Evolutionary conservation across 2,888 invertebrate genomes (phyloP).

Genomic region (Palloptera scutellata): DNA sequence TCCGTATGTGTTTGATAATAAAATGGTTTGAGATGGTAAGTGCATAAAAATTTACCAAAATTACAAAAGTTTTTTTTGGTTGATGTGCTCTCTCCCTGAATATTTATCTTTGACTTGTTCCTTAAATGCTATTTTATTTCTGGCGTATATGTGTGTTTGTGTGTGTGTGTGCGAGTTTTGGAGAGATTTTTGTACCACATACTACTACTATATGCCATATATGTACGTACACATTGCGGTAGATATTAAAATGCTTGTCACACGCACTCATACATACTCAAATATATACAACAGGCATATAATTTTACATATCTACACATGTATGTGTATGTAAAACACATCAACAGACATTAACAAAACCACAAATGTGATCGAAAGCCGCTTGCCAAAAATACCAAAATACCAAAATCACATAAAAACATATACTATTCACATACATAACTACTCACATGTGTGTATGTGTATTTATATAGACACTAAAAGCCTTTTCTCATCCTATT

Average conservation of each 20-base stretch:
- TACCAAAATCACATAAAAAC: neutral
- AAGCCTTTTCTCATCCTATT: conserved; percentile 10
- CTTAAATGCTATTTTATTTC: conserved; percentile 9
- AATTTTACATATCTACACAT: neutral
- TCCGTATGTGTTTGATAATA: neutral
- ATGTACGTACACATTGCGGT: conserved; percentile 11
- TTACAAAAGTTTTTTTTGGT: conserved; percentile 10
- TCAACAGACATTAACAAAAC: neutral
- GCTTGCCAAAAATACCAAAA: conserved; percentile 3
- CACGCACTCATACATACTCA: neutral
- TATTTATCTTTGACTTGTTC: neutral
- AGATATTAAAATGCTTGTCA: conserved; percentile 13
- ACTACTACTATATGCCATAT: too few relatives aligned
- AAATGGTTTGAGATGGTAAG: neutral
- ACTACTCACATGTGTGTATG: neutral
- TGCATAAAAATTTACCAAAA: neutral
- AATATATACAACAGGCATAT: neutral
- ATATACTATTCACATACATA: neutral
- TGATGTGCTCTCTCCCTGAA: neutral
- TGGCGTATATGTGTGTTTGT: neutral
- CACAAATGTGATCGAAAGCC: conserved; percentile 6
- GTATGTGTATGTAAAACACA: neutral
- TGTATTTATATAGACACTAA: neutral
- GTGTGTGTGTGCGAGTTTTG: too few relatives aligned
- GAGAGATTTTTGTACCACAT: too few relatives aligned